phyloP scores from a whole-genome alignment of 2,888 invertebrate genomes.

The Leucania comma region DNA sequence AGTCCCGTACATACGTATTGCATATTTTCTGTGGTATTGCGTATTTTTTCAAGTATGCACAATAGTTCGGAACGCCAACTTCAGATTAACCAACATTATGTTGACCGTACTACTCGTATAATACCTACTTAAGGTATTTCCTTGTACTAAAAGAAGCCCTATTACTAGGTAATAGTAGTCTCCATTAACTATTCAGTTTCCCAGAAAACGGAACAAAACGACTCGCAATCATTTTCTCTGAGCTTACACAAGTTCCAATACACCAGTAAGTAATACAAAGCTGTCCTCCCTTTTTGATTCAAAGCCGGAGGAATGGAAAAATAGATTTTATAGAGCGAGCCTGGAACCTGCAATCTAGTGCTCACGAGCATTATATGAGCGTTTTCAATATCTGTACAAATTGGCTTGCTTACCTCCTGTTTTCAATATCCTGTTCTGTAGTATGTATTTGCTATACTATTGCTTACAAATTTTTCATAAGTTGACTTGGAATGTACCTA shows the following conservation, averaged over 20 bases:
- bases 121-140: not conserved
- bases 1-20: no score
- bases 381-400: constrained; percentile 46
- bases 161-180: constrained; percentile 5
- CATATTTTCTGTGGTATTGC: no score
- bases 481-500: no score
- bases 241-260: constrained; percentile 28
- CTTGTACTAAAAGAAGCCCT: not conserved
- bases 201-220: not conserved
- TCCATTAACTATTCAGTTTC: constrained; percentile 30
- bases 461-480: not conserved
- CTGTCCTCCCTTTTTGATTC: constrained; percentile 2
- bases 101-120: no score
- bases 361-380: constrained; percentile 15
- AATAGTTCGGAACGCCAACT: no score
- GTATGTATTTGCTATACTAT: constrained; percentile 12
- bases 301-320: constrained; percentile 19
- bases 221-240: not conserved
- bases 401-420: constrained; percentile 22
- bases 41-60: no score
- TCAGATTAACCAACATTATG: no score
- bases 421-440: constrained; percentile 1
- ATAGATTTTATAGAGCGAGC: constrained; percentile 37
- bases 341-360: constrained; percentile 24
- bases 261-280: constrained; percentile 5